Percentiles rank a stretch among this genome's conserved stretches.
phyloP scores from a whole-genome alignment of 2,113 vertebrate genomes.

The Calypte anna region DNA sequence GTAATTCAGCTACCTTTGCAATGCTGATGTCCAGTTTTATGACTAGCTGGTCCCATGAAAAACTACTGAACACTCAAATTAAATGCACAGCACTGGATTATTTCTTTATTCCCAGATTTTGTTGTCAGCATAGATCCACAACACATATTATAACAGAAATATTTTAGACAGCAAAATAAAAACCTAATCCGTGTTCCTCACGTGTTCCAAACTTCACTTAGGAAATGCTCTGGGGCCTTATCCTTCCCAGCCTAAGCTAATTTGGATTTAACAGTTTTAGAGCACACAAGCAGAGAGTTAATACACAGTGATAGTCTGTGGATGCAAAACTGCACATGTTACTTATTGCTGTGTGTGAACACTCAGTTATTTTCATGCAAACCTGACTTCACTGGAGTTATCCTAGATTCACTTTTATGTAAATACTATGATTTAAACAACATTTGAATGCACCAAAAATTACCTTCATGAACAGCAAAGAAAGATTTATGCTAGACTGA shows the following conservation, averaged over 20 bases:
- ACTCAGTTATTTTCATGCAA: background rate
- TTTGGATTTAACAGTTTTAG: background rate
- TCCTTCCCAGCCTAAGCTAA: background rate
- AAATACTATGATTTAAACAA: background rate
- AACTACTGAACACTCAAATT: background rate
- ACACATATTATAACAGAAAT: background rate
- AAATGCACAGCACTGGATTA: background rate
- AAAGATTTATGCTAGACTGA: background rate
- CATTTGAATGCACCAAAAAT: background rate
- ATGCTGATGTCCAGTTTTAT: background rate
- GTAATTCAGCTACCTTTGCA: background rate
- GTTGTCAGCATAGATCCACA: background rate
- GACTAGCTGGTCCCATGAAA: background rate
- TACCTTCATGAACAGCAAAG: background rate
- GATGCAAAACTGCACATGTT: background rate
- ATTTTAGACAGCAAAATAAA: background rate
- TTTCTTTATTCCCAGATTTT: background rate
- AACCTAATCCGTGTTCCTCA: background rate
- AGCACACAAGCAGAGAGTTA: background rate
- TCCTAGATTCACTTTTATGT: background rate
- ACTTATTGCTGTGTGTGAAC: background rate
- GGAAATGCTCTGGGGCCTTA: background rate
- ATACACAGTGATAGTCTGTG: background rate
- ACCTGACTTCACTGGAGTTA: background rate
- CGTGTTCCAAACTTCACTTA: background rate